Percentiles rank a stretch among this genome's conserved stretches.
Evolutionary conservation across 2,888 invertebrate species (phyloP).

Genomic region (Clunio marinus): DNA sequence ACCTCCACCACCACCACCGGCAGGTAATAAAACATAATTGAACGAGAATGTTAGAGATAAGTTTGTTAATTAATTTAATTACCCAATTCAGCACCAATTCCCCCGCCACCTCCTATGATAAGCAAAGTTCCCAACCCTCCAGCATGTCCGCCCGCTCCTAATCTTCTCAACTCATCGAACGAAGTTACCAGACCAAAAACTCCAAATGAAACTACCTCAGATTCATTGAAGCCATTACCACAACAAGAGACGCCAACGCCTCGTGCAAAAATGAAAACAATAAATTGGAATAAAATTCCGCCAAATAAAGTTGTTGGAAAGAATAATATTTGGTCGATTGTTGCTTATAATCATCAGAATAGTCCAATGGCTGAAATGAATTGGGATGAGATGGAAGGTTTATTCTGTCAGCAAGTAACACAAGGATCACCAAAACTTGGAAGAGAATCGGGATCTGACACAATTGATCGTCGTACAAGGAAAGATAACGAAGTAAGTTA

Average conservation of each 20-base stretch:
- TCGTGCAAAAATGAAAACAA: constrained; percentile 94
- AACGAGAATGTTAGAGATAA: no score
- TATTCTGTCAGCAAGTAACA: constrained; percentile 84
- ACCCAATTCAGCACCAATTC: constrained; percentile 43
- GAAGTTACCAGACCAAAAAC: constrained; percentile 43
- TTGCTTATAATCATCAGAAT: constrained; percentile 79
- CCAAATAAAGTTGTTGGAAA: constrained; percentile 85
- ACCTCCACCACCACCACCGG: constrained; percentile 48
- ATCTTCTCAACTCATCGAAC: not conserved
- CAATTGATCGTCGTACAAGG: constrained; percentile 58
- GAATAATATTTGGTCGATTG: constrained; percentile 88
- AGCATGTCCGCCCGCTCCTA: constrained; percentile 12
- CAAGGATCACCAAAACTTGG: constrained; percentile 56
- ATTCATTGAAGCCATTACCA: constrained; percentile 60
- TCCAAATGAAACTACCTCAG: constrained; percentile 44
- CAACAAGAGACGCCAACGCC: constrained; percentile 91
- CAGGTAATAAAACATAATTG: constrained; percentile 13
- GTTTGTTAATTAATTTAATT: constrained; percentile 39
- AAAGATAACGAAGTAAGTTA: constrained; percentile 59
- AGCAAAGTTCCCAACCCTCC: constrained; percentile 44
- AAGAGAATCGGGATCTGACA: constrained; percentile 51
- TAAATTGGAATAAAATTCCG: constrained; percentile 92
- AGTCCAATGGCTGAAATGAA: constrained; percentile 80
- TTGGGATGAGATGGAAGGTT: constrained; percentile 89
- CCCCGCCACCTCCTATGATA: constrained; percentile 49